Conservation (phyloP, 2,113 vertebrate species). For the Nanger granti region DNA sequence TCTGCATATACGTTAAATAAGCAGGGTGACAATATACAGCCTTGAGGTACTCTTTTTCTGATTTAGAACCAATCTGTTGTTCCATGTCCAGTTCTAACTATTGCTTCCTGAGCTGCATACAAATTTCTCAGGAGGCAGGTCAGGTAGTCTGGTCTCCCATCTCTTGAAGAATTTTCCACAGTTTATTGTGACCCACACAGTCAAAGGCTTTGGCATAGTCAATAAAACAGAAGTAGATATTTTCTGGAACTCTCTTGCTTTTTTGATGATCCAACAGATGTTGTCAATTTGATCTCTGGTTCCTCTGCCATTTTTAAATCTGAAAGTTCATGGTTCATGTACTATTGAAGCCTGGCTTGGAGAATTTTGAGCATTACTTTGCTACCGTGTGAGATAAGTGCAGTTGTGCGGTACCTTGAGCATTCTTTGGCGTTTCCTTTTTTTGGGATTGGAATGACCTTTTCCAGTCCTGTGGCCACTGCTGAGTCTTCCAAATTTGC, state of each 20-base stretch:
- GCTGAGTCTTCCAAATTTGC: neutral
- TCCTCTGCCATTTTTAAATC: neutral
- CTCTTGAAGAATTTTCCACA: neutral
- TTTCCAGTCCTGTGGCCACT: neutral
- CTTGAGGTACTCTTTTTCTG: neutral
- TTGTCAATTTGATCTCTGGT: neutral
- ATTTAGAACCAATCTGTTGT: neutral
- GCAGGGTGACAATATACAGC: neutral
- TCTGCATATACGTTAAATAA: neutral
- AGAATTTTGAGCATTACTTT: neutral
- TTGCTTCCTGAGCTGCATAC: neutral
- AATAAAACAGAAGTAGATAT: neutral
- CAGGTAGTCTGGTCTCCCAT: neutral
- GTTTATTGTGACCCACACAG: neutral
- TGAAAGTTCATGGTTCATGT: neutral
- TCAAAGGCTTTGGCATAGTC: neutral
- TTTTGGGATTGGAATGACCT: neutral
- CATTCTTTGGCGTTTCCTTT: neutral
- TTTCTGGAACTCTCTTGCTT: neutral
- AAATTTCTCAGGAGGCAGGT: neutral
- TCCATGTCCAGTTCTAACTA: neutral
- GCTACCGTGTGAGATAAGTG: fast-evolving
- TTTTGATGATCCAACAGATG: neutral
- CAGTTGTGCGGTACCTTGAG: neutral
- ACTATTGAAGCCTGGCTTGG: neutral